Percentiles rank a stretch among this genome's conserved stretches.
Evolutionary conservation across 2,113 vertebrate genomes (phyloP).

Genomic region (Bufo bufo): DNA sequence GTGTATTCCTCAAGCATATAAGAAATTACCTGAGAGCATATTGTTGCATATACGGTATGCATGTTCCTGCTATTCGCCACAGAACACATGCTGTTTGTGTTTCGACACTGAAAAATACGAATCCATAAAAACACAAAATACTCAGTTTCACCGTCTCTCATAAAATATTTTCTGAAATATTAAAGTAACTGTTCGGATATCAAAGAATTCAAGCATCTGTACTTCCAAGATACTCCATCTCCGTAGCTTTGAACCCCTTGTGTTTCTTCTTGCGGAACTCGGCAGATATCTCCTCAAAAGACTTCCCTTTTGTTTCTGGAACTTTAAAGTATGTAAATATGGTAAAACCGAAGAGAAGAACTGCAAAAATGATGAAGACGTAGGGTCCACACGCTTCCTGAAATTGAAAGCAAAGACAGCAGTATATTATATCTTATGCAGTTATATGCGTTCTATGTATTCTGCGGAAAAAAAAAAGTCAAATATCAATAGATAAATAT

Average conservation of each 20-base stretch:
- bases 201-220: slow-evolving; percentile 71
- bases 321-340: slow-evolving; percentile 85
- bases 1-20: background rate
- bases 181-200: background rate
- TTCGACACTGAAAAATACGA: slow-evolving; percentile 31
- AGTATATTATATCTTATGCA: background rate
- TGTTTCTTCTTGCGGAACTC: slow-evolving; percentile 78
- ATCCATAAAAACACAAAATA: slow-evolving; percentile 27
- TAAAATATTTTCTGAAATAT: slow-evolving; percentile 25
- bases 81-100: slow-evolving; percentile 2
- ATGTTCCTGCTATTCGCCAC: background rate
- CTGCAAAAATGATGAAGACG: slow-evolving; percentile 85
- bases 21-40: background rate
- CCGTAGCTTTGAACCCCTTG: slow-evolving; percentile 62
- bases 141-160: slow-evolving; percentile 23
- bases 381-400: slow-evolving; percentile 81
- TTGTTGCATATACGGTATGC: background rate
- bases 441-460: background rate
- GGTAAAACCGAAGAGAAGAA: slow-evolving; percentile 79
- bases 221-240: slow-evolving; percentile 81
- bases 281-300: slow-evolving; percentile 87
- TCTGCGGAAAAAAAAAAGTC: too few species aligned
- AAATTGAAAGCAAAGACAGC: slow-evolving; percentile 3
- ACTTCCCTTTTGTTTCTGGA: slow-evolving; percentile 93
- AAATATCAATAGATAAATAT: background rate